Evolutionary conservation across 2,113 vertebrate species (phyloP), one percentile per base, ranked within the genome.

Genomic region (Cryptomyrus ogoouensis): DNA sequence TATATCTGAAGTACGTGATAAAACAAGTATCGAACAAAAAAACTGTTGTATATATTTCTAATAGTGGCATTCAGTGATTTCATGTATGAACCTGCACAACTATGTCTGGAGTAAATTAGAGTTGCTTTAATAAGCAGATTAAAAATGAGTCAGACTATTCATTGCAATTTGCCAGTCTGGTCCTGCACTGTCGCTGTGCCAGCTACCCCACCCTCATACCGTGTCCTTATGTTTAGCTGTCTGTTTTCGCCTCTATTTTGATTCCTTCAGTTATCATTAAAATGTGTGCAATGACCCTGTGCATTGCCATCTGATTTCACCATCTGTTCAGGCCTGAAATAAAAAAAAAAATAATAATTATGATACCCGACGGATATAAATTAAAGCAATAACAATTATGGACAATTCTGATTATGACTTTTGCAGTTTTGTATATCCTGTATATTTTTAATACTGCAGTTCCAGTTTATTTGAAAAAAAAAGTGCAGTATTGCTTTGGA

Each of bases 141-240:
- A 84, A 87, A 87, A 53, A 35, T 52, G 49, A 31, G 42, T 87
- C 21, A 53, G 84, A 52, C 44, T 77, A 42, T 74, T 70, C 56
- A 70, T 88, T 74, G 53, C 27, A 88, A 62, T 88, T 58, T 62
- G 44, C 42, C n/a, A 49, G 70, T 80, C 62, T 89, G 5, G 44
- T 17, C 56, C 24, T 77, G 24, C 62, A n/a, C 88, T 5, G 21
- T 50, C 1, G 24, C 10, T 1, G 31, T 7, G 31, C 35, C 46
- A 47, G 10, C 13, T 35, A n/a, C 42, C n/a, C n/a, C 58, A 17
- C 62, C 42, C 46, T 49, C n/a, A 27, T 49, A 27, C 24, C 56
- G 27, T 27, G 31, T 44, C 53, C 44, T 74, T 46, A 21, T 70
- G 88, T 47, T 88, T 49, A 70, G 44, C 39, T 70, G 53, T 66